Evolutionary conservation across 2,888 invertebrate genomes (phyloP), one percentile per base, ranked within the genome.

Genomic region (Agriopis marginaria): DNA sequence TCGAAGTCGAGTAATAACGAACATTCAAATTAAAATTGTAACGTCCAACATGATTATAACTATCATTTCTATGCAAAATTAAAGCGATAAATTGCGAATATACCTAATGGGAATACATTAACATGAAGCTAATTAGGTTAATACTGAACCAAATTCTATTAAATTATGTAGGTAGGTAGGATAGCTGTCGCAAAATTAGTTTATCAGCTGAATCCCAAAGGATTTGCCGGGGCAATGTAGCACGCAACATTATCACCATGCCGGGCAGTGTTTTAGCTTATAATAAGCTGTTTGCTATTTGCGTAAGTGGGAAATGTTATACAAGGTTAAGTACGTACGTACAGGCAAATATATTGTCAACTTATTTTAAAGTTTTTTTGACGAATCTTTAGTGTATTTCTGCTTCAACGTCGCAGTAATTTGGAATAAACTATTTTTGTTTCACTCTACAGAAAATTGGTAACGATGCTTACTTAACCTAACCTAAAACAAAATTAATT

Each of bases 91-190:
- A 81, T 77, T 75, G 64, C 66, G 47, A 63, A 62, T 42, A 54
- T 51, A 70, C 59, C 72, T 66, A 70, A 73, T 73, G 74, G 76
- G 71, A 75, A 71, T 76, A 75, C 61, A 77, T 77, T 74, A 80
- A 75, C 72, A 71, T 66, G 70, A 82, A 78, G 72, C 77, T 82
- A 82, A 85, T 85, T 86, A 79, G 85, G 82, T 82, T 83, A 85
- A 85, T 77, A 79, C 77, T 77, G 72, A 68, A 73, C 76, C 64
- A 73, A 75, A 75, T 73, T 77, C 66, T 79, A 78, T 80, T 75
- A 77, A 76, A 73, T 75, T 69, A 62, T 73, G 58, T 71, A 73
- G 72, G 75, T 72, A 65, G 66, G 68, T 61, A 67, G 53, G 56
- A 49, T 66, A 68, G 70, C 71, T 77, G 75, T 79, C 77, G 82